phyloP scores from a whole-genome alignment of 37 sponge, comb jelly and placozoan genomes.

The Mnemiopsis leidyi region DNA sequence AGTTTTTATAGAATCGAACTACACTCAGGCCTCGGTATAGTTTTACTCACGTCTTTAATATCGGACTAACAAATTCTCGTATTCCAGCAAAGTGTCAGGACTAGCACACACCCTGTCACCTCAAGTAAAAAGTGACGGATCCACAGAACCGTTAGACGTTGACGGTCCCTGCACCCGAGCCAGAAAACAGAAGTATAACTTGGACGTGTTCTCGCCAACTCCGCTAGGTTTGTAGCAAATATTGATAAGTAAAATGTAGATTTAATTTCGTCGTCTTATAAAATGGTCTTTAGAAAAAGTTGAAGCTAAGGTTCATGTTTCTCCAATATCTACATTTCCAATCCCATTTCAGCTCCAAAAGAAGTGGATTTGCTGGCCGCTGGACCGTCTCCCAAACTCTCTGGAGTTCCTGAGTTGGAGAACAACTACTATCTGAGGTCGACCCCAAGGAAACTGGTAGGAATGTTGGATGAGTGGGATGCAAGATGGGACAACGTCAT shows the following conservation, averaged over 20 bases:
- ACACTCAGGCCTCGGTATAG: too few species aligned
- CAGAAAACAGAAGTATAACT: not conserved
- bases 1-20: too few species aligned
- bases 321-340: too few species aligned
- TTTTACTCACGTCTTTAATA: too few species aligned
- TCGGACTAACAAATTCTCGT: not conserved
- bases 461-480: slow-evolving; percentile 25
- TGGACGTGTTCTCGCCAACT: not conserved
- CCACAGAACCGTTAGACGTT: not conserved
- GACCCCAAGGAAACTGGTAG: slow-evolving; percentile 35
- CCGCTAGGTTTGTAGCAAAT: slow-evolving; percentile 11
- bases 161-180: slow-evolving; percentile 16
- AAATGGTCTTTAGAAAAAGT: too few species aligned
- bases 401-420: not conserved
- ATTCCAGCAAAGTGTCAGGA: not conserved
- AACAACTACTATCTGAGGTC: slow-evolving; percentile 52
- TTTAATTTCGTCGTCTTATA: too few species aligned
- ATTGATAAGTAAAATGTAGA: too few species aligned
- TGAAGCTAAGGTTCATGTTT: too few species aligned
- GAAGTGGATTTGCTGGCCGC: not conserved
- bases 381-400: not conserved
- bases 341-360: slow-evolving; percentile 33
- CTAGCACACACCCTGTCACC: not conserved
- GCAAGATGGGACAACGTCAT: not conserved
- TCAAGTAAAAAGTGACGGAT: slow-evolving; percentile 29